These are phyloP conservation scores for Streblospio benedicti DNA, from an alignment of 1,140 invertebrate genomes.

Conservation along the genomic window DNA sequence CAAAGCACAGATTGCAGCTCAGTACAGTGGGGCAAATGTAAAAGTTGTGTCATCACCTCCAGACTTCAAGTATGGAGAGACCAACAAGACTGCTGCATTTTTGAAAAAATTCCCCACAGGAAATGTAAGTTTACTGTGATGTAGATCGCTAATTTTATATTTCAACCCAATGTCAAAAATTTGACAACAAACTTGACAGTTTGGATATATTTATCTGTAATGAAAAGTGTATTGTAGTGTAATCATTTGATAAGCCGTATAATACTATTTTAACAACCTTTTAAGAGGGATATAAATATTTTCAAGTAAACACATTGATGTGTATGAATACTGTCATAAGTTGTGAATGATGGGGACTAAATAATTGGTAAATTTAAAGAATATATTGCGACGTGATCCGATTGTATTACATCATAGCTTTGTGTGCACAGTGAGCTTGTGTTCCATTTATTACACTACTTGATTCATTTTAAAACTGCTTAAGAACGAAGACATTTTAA, in stretches of 20 bases:
- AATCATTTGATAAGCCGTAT: not conserved
- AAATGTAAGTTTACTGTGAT: conserved; percentile 70
- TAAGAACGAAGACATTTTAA: no score
- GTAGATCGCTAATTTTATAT: no score
- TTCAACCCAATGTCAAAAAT: conserved; percentile 1
- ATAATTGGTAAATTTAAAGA: no score
- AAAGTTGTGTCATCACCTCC: conserved; percentile 59
- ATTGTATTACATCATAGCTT: no score
- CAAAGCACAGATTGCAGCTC: conserved; percentile 87
- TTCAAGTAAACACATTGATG: no score
- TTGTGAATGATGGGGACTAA: no score
- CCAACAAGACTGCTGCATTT: conserved; percentile 78
- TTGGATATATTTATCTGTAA: not conserved
- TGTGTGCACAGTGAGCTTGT: no score
- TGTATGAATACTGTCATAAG: no score
- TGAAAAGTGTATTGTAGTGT: not conserved
- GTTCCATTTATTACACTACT: no score
- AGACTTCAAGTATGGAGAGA: conserved; percentile 85
- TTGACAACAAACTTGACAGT: not conserved
- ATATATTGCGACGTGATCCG: no score
- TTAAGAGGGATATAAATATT: no score
- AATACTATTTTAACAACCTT: not conserved
- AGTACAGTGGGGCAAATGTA: conserved; percentile 82
- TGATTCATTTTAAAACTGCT: no score
- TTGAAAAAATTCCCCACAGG: conserved; percentile 87